A percentile compares a stretch with the other conserved stretches of the same genome.
phyloP scores from a whole-genome alignment of 2,888 invertebrate species.

The Bellardia bayeri region DNA sequence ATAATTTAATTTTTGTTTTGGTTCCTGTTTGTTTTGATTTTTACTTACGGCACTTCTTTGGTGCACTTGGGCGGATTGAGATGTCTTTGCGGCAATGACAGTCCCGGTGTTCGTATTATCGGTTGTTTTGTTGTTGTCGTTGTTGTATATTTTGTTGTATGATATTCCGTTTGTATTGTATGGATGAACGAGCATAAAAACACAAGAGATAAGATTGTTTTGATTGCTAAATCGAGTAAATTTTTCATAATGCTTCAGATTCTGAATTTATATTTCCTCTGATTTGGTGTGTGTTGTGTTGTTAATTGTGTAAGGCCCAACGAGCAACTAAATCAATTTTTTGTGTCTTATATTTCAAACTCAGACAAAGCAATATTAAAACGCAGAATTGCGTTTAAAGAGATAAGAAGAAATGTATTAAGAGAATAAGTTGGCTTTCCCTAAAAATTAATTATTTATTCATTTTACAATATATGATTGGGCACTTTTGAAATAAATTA shows the following conservation, averaged over 20 bases:
- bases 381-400: not conserved
- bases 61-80: constrained; percentile 79
- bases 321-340: constrained; percentile 49
- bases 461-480: no score
- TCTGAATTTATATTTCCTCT: not conserved
- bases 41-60: constrained; percentile 81
- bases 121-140: constrained; percentile 80
- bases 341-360: not conserved
- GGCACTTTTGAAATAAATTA: no score
- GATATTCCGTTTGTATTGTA: constrained; percentile 67
- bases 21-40: not conserved
- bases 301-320: constrained; percentile 50
- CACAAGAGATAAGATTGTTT: constrained; percentile 76
- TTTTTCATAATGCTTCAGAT: constrained; percentile 75
- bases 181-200: constrained; percentile 75
- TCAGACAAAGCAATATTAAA: not conserved
- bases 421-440: constrained; percentile 28
- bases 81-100: constrained; percentile 79
- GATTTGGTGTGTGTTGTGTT: constrained; percentile 8
- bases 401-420: constrained; percentile 29
- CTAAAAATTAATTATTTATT: no score
- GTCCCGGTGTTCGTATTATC: constrained; percentile 77
- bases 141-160: constrained; percentile 76
- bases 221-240: constrained; percentile 75
- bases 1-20: not conserved